Percentiles rank a stretch among this genome's conserved stretches.
These are phyloP conservation scores for Papilio machaon DNA, from an alignment of 1,140 invertebrate species.

Conservation along the genomic window DNA sequence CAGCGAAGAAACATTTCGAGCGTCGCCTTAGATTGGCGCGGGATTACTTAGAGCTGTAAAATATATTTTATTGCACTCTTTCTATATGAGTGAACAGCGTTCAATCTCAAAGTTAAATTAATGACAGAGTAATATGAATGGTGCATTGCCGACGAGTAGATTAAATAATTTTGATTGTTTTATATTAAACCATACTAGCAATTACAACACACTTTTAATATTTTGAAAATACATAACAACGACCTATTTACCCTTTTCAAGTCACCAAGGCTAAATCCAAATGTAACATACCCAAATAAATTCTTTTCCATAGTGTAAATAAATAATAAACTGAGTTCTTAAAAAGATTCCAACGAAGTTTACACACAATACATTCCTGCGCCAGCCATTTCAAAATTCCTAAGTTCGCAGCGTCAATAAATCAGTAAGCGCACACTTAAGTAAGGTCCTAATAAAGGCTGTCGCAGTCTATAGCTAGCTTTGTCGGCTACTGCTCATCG, in stretches of 20 bases:
- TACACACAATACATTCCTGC: constrained; percentile 23
- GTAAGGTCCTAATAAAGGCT: constrained; percentile 66
- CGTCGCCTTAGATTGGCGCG: constrained; percentile 33
- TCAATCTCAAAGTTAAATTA: constrained; percentile 26
- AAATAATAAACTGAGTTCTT: constrained; percentile 4
- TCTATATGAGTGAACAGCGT: neutral
- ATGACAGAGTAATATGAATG: neutral
- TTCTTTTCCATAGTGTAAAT: neutral
- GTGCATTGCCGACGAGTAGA: neutral
- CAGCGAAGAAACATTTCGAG: constrained; percentile 49
- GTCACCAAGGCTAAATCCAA: neutral
- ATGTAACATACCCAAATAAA: neutral
- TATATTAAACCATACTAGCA: neutral
- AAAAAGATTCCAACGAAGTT: constrained; percentile 18
- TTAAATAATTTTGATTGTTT: neutral
- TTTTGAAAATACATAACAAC: neutral
- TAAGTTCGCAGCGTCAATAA: constrained; percentile 51
- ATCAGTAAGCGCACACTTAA: constrained; percentile 56
- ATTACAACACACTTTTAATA: too few relatives aligned
- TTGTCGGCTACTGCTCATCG: constrained; percentile 72
- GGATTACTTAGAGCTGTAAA: constrained; percentile 37
- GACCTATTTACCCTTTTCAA: neutral
- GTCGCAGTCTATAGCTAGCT: constrained; percentile 62
- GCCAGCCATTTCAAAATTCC: constrained; percentile 29
- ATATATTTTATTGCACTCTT: constrained; percentile 38